A percentile compares a stretch with the other conserved stretches of the same genome.
Evolutionary conservation across 2,888 invertebrate species (phyloP).

Genomic region (Hemithea aestivaria): DNA sequence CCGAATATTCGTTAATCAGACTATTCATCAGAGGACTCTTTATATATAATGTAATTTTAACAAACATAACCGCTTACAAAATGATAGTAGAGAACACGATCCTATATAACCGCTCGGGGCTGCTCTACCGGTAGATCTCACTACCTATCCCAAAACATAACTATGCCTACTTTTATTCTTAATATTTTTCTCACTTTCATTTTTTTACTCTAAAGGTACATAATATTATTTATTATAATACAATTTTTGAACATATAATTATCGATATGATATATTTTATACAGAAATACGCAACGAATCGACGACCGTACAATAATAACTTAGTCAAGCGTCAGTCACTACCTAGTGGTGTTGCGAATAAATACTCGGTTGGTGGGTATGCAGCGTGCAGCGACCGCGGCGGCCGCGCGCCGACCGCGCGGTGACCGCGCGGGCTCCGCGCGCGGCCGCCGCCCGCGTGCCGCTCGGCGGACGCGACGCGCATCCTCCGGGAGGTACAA

Average conservation of each 20-base stretch:
- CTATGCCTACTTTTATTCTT: constrained; percentile 74
- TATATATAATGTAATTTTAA: constrained; percentile 77
- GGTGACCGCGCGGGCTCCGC: constrained; percentile 18
- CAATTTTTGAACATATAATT: constrained; percentile 77
- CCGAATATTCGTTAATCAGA: constrained; percentile 79
- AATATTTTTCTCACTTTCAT: constrained; percentile 78
- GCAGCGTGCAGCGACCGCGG: constrained; percentile 30
- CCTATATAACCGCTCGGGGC: constrained; percentile 61
- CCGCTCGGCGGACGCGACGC: constrained; percentile 36
- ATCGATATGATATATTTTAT: constrained; percentile 77
- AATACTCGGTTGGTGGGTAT: constrained; percentile 67
- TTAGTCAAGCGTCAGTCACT: constrained; percentile 58
- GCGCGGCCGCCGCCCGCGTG: constrained; percentile 28
- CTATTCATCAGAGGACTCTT: constrained; percentile 79
- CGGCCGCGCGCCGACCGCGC: constrained; percentile 20
- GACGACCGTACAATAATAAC: constrained; percentile 69
- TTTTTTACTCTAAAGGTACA: constrained; percentile 76
- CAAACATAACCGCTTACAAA: constrained; percentile 78
- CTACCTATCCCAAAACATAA: constrained; percentile 72
- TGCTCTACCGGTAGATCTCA: constrained; percentile 56
- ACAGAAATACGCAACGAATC: constrained; percentile 75
- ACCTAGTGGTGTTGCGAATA: constrained; percentile 61
- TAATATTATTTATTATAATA: constrained; percentile 65
- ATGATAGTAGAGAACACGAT: constrained; percentile 68
- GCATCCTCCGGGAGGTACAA: constrained; percentile 56